Evolutionary conservation across 2,888 invertebrate genomes (phyloP).

Genomic region (Aphidius colemani): DNA sequence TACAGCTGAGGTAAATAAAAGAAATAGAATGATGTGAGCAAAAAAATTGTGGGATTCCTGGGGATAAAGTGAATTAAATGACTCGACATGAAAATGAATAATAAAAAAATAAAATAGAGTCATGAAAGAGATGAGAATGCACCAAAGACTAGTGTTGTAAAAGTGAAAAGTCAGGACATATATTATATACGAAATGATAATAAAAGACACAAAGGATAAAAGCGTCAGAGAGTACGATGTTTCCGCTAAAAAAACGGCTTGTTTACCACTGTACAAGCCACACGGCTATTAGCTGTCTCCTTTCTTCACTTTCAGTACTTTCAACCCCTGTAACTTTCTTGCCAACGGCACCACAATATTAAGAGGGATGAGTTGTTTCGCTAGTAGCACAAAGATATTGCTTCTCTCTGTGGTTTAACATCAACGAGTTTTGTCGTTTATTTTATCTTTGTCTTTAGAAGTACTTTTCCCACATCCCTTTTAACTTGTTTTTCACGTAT

Average conservation of each 20-base stretch:
- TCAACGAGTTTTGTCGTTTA: conserved; percentile 49
- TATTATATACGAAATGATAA: conserved; percentile 7
- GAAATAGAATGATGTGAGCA: conserved; percentile 19
- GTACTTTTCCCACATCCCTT: conserved; percentile 28
- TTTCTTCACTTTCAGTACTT: conserved; percentile 26
- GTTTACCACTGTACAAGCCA: conserved; percentile 41
- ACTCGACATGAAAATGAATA: too few species aligned
- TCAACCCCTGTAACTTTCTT: conserved; percentile 8
- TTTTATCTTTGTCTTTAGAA: conserved; percentile 50
- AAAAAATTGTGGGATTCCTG: conserved; percentile 32
- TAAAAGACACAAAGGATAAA: conserved; percentile 12
- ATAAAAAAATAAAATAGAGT: background rate
- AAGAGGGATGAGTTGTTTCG: conserved; percentile 25
- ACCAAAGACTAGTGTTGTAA: conserved; percentile 21
- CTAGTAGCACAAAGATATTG: conserved; percentile 46
- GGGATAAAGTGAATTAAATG: conserved; percentile 1
- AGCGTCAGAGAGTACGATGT: conserved; percentile 35
- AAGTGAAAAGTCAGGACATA: conserved; percentile 14
- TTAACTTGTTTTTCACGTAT: conserved; percentile 25
- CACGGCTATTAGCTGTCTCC: conserved; percentile 47
- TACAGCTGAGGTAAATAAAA: background rate
- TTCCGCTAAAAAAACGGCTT: conserved; percentile 47
- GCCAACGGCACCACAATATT: conserved; percentile 1
- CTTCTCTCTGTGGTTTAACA: conserved; percentile 47
- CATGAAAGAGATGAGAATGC: conserved; percentile 24